Conservation (phyloP, 2,888 invertebrate species). For the Limenitis camilla region DNA sequence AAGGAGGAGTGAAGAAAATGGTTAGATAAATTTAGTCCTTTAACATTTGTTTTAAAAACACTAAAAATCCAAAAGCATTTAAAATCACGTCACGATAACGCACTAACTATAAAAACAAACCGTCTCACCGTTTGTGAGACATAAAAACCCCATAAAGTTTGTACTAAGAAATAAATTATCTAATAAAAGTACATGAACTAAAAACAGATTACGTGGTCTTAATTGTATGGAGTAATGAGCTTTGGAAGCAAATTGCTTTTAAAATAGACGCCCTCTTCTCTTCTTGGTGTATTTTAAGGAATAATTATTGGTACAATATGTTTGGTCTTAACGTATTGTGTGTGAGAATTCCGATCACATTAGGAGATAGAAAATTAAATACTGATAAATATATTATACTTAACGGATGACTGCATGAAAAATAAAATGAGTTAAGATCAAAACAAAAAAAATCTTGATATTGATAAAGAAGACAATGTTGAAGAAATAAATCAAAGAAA, state of each 20-base stretch:
- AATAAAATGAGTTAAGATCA: too few species aligned
- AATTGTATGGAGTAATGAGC: constrained; percentile 20
- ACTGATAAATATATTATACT: too few species aligned
- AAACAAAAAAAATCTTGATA: too few species aligned
- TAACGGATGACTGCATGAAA: too few species aligned
- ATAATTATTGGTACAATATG: background rate
- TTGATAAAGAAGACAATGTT: too few species aligned
- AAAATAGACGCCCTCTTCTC: constrained; percentile 15
- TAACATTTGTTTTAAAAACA: too few species aligned
- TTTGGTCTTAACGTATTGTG: background rate
- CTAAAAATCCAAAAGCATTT: background rate
- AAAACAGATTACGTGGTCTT: constrained; percentile 22
- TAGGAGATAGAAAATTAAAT: too few species aligned
- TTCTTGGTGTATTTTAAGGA: background rate
- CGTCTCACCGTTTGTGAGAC: background rate
- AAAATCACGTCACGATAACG: background rate
- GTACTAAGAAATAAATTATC: constrained; percentile 15
- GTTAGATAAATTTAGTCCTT: too few species aligned
- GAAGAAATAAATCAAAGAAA: too few species aligned
- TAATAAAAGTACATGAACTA: constrained; percentile 20
- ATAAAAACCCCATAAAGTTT: constrained; percentile 4
- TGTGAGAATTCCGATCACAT: too few species aligned
- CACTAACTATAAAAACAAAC: background rate
- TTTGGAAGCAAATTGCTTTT: constrained; percentile 10
- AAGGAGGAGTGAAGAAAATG: too few species aligned